Conservation (phyloP, 2,888 invertebrate species). For the Subacronicta megacephala region DNA sequence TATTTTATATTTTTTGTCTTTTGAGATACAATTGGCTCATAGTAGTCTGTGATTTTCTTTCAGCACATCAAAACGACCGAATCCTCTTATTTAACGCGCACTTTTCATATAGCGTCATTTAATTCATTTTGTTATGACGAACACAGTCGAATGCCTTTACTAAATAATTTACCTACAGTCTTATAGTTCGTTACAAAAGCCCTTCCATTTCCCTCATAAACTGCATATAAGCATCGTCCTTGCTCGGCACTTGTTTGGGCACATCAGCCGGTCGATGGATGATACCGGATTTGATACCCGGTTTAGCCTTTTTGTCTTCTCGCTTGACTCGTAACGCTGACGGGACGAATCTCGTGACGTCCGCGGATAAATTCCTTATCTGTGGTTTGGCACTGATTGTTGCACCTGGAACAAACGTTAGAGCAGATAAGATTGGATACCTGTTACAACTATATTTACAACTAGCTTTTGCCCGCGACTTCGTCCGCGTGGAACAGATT, state of each 20-base stretch:
- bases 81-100: no score
- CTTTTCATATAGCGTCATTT: constrained; percentile 11
- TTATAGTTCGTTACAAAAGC: constrained; percentile 90
- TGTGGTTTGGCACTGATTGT: constrained; percentile 99
- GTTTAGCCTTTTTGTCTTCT: constrained; percentile 92
- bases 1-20: background rate
- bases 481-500: no score
- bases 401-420: constrained; percentile 86
- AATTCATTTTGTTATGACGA: background rate
- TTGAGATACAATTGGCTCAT: no score
- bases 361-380: constrained; percentile 97
- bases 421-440: background rate
- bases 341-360: constrained; percentile 98
- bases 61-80: no score
- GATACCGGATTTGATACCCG: constrained; percentile 84
- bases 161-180: constrained; percentile 27
- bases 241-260: constrained; percentile 91
- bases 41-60: background rate
- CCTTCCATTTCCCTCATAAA: constrained; percentile 99
- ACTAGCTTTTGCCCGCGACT: no score
- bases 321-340: constrained; percentile 97
- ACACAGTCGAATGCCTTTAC: background rate
- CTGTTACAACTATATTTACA: no score
- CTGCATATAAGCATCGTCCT: constrained; percentile 99
- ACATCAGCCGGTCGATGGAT: constrained; percentile 87